phyloP scores from a whole-genome alignment of 2,888 invertebrate species.

The Baronia brevicornis region DNA sequence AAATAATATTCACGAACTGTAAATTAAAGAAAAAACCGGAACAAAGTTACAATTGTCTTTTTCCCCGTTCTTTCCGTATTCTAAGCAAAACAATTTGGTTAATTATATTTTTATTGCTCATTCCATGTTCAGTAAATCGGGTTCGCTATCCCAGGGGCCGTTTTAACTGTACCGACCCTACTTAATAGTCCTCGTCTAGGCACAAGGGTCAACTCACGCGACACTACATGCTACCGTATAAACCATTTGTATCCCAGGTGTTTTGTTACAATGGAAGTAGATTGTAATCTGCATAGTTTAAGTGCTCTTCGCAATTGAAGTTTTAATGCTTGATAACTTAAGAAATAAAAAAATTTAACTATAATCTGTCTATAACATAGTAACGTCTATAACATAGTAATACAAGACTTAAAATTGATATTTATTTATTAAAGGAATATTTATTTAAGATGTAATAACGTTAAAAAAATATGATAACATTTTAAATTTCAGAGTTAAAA shows the following conservation, averaged over 20 bases:
- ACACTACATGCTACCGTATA: conserved; percentile 48
- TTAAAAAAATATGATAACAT: too few species aligned
- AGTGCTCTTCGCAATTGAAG: too few species aligned
- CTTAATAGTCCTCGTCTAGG: conserved; percentile 60
- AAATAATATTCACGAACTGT: conserved; percentile 39
- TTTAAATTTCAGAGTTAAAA: too few species aligned
- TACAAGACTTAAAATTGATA: too few species aligned
- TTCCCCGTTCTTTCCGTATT: conserved; percentile 48
- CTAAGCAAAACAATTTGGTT: conserved; percentile 49
- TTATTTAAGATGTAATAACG: too few species aligned
- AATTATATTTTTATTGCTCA: conserved; percentile 71
- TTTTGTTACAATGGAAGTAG: conserved; percentile 52
- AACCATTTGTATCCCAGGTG: conserved; percentile 46
- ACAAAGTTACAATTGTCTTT: conserved; percentile 43
- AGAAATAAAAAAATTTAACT: too few species aligned
- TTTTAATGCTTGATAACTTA: too few species aligned
- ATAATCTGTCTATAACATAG: too few species aligned
- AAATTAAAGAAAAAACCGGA: conserved; percentile 39
- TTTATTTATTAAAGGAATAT: too few species aligned
- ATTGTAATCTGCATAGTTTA: too few species aligned
- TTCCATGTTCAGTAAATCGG: conserved; percentile 68
- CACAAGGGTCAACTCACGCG: conserved; percentile 30
- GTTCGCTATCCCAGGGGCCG: conserved; percentile 54
- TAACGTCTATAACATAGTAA: too few species aligned
- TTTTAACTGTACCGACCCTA: conserved; percentile 59